Evolutionary conservation across 2,888 invertebrate genomes (phyloP).

Genomic region (Lycia hirtaria): DNA sequence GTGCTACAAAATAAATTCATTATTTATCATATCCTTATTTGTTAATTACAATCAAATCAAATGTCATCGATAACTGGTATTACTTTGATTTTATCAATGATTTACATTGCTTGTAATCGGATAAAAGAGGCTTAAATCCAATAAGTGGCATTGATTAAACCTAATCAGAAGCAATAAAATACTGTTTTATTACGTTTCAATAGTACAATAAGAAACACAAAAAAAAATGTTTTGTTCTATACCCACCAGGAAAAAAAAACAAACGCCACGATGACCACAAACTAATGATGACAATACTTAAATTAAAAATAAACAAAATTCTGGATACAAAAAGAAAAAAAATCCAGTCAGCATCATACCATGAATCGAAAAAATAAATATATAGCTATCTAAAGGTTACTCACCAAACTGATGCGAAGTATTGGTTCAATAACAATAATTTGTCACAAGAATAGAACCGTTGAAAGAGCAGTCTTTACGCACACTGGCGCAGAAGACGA

Average conservation of each 20-base stretch:
- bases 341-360: slow-evolving; percentile 8
- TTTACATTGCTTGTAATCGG: slow-evolving; percentile 13
- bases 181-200: too few relatives aligned
- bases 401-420: slow-evolving; percentile 56
- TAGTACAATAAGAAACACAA: too few relatives aligned
- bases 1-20: too few relatives aligned
- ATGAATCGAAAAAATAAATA: background rate
- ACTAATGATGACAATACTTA: background rate
- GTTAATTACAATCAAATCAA: background rate
- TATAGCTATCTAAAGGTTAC: slow-evolving; percentile 39
- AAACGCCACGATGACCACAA: too few relatives aligned
- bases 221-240: too few relatives aligned
- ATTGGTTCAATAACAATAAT: slow-evolving; percentile 19
- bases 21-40: too few relatives aligned
- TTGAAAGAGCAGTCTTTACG: slow-evolving; percentile 81
- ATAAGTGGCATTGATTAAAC: background rate
- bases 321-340: background rate
- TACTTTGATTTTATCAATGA: background rate
- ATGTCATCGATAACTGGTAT: background rate
- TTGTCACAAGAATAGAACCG: slow-evolving; percentile 50
- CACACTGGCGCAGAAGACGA: slow-evolving; percentile 84
- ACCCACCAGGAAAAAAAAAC: background rate
- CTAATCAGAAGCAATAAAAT: background rate
- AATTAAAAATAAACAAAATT: slow-evolving; percentile 1
- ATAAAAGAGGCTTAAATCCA: background rate